phyloP scores from a whole-genome alignment of 2,888 invertebrate genomes.

The Melanostoma mellinum region DNA sequence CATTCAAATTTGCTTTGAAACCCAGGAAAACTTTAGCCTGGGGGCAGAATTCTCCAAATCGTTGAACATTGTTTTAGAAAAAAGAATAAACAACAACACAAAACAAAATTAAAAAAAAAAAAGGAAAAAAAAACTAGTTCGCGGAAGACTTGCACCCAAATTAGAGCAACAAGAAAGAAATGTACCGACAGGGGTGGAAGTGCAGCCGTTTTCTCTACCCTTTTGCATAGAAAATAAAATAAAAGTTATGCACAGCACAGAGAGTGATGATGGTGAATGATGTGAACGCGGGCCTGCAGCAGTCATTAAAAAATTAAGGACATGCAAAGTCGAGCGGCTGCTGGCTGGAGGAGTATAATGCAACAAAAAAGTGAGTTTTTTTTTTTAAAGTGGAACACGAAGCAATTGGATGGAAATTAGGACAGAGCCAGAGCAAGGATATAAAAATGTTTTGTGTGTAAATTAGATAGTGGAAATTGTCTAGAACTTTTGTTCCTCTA shows the following conservation, averaged over 20 bases:
- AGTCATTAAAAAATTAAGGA: slow-evolving; percentile 73
- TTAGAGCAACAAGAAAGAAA: slow-evolving; percentile 54
- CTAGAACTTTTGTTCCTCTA: slow-evolving; percentile 30
- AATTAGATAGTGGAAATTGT: slow-evolving; percentile 44
- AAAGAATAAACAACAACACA: slow-evolving; percentile 15
- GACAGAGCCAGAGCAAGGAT: slow-evolving; percentile 37
- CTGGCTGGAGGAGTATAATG: slow-evolving; percentile 64
- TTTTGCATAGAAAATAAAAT: slow-evolving; percentile 30
- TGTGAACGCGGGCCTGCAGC: slow-evolving; percentile 71
- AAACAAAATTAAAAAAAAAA: slow-evolving; percentile 16
- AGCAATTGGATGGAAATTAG: slow-evolving; percentile 71
- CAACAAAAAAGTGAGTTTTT: slow-evolving; percentile 48
- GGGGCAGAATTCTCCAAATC: slow-evolving; percentile 60
- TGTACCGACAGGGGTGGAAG: slow-evolving; percentile 37
- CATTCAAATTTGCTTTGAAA: slow-evolving; percentile 36
- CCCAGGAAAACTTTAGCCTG: slow-evolving; percentile 40
- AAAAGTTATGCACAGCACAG: slow-evolving; percentile 19
- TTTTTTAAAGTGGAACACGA: slow-evolving; percentile 65
- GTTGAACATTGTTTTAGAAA: slow-evolving; percentile 57
- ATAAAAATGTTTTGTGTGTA: slow-evolving; percentile 15
- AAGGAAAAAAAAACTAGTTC: slow-evolving; percentile 39
- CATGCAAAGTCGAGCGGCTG: slow-evolving; percentile 71
- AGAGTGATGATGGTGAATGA: slow-evolving; percentile 59
- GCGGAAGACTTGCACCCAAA: slow-evolving; percentile 64
- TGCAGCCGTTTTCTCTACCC: slow-evolving; percentile 35